phyloP scores from a whole-genome alignment of 2,888 invertebrate genomes.

The Cheilosia scutellata region DNA sequence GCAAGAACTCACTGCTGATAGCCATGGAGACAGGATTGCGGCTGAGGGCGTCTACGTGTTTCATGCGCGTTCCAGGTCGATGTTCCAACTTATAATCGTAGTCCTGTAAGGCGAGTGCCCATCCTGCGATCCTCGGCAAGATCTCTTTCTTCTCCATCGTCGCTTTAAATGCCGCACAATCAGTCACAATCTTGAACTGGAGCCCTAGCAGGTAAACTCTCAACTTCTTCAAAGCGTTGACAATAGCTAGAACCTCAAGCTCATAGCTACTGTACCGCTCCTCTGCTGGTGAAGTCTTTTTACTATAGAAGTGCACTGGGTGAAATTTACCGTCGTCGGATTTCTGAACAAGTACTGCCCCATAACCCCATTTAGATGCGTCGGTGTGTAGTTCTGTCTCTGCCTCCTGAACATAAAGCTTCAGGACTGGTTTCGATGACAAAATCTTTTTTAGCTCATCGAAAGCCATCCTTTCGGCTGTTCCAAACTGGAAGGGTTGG shows the following conservation, averaged over 20 bases:
- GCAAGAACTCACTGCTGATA: background rate
- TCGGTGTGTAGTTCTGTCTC: slow-evolving; percentile 79
- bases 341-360: slow-evolving; percentile 78
- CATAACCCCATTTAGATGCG: slow-evolving; percentile 77
- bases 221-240: slow-evolving; percentile 57
- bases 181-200: slow-evolving; percentile 62
- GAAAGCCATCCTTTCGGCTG: background rate
- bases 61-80: slow-evolving; percentile 62
- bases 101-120: slow-evolving; percentile 77
- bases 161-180: slow-evolving; percentile 53
- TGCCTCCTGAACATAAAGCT: slow-evolving; percentile 1
- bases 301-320: slow-evolving; percentile 78
- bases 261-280: slow-evolving; percentile 80
- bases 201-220: slow-evolving; percentile 51
- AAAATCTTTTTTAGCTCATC: slow-evolving; percentile 6
- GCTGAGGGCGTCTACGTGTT: slow-evolving; percentile 65
- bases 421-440: slow-evolving; percentile 15
- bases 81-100: slow-evolving; percentile 65
- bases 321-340: slow-evolving; percentile 73
- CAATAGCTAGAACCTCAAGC: slow-evolving; percentile 78
- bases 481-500: background rate
- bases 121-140: slow-evolving; percentile 74
- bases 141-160: slow-evolving; percentile 78
- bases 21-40: slow-evolving; percentile 13
- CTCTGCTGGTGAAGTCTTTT: slow-evolving; percentile 26